phyloP scores from a whole-genome alignment of 1,140 invertebrate species.

The Drosophila littoralis region DNA sequence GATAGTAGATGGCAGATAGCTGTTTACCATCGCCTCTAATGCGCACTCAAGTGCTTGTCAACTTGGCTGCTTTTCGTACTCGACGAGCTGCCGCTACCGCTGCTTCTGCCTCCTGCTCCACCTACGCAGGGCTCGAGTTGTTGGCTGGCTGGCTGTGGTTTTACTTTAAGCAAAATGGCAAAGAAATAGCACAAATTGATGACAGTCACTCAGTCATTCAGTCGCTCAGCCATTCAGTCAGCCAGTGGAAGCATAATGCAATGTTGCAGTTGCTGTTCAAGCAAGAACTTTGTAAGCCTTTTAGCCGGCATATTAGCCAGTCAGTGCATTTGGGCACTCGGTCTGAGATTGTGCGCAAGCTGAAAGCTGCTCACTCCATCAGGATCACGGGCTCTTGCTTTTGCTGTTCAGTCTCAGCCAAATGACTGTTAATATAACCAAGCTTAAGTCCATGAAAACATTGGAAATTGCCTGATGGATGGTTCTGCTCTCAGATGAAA shows the following conservation, averaged over 20 bases:
- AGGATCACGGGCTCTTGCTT: background rate
- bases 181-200: constrained; percentile 76
- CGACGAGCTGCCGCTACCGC: background rate
- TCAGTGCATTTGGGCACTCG: constrained; percentile 19
- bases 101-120: background rate
- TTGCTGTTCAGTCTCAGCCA: constrained; percentile 1
- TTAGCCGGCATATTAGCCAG: constrained; percentile 43
- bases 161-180: constrained; percentile 45
- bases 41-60: constrained; percentile 77
- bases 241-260: constrained; percentile 24
- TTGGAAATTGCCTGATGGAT: constrained; percentile 31
- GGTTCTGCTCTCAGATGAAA: background rate
- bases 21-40: constrained; percentile 60
- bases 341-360: constrained; percentile 28
- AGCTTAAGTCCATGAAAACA: constrained; percentile 20
- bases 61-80: constrained; percentile 60
- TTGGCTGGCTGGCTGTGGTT: constrained; percentile 45
- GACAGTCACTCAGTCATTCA: constrained; percentile 53
- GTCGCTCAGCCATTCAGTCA: background rate
- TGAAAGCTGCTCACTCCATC: constrained; percentile 8
- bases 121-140: no score
- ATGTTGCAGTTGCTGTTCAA: constrained; percentile 8
- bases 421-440: constrained; percentile 25
- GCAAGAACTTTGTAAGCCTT: constrained; percentile 31
- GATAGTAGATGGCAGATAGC: constrained; percentile 2